These are phyloP conservation scores for Drosophila arizonae DNA, from an alignment of 1,140 invertebrate species.

Conservation along the genomic window DNA sequence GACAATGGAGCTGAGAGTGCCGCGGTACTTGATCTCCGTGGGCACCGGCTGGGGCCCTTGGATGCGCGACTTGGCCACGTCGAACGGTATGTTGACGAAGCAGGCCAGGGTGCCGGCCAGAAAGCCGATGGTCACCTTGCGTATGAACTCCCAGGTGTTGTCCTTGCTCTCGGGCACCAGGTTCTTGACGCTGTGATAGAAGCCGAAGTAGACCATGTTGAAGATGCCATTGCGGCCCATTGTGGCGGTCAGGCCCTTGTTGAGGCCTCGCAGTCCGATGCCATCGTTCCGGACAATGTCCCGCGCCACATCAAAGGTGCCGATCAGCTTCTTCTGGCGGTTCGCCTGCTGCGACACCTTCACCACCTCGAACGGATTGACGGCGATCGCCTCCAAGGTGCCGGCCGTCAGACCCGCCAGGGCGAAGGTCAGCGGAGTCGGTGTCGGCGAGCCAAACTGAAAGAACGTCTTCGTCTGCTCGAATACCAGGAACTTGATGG, in stretches of 20 bases:
- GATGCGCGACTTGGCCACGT: constrained; percentile 97
- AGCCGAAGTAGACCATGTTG: constrained; percentile 97
- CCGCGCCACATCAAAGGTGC: constrained; percentile 90
- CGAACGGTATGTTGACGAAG: constrained; percentile 96
- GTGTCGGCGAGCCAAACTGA: constrained; percentile 88
- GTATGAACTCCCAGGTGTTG: constrained; percentile 86
- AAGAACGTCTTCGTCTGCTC: constrained; percentile 95
- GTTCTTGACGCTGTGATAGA: constrained; percentile 95
- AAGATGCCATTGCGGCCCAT: constrained; percentile 93
- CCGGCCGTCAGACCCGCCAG: constrained; percentile 93
- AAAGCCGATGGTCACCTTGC: constrained; percentile 92
- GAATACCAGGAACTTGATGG: constrained; percentile 96
- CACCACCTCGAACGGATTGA: constrained; percentile 97
- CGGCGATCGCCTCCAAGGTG: constrained; percentile 93
- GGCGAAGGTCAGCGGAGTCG: constrained; percentile 92
- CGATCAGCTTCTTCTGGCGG: constrained; percentile 85
- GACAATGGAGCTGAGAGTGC: constrained; percentile 89
- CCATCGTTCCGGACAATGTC: constrained; percentile 90
- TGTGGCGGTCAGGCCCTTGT: constrained; percentile 95
- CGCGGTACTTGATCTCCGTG: constrained; percentile 89
- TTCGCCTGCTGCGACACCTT: constrained; percentile 94
- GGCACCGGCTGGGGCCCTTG: constrained; percentile 93
- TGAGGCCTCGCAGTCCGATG: constrained; percentile 90
- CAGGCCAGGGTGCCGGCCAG: constrained; percentile 92
- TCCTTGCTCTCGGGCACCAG: constrained; percentile 88